Base-by-base conservation (phyloP, 2,888 invertebrate genomes). In the Eupsilia transversa region DNA sequence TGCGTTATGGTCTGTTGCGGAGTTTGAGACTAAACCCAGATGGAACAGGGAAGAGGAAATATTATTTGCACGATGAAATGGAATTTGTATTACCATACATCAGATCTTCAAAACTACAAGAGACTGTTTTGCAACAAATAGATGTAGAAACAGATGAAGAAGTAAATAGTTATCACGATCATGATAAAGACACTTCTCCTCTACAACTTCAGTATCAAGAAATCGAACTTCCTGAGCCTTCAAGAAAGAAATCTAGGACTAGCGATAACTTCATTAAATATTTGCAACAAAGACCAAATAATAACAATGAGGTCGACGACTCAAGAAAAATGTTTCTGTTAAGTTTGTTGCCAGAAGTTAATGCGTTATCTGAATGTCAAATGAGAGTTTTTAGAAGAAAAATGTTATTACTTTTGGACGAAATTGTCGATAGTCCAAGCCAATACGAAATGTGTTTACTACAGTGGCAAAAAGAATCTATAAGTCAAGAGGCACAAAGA, bases 51-150 rank as follows among this genome's bases (percentile, higher is more conserved):
- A 92, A 90, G 70, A 91, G 91, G 74, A 91, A 88, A 71, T 92
- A 92, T 80, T 92, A 92, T 78, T 84, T 92, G 67, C 90, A 91
- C 57, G 90, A 89, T 56, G 90, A 91, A 69, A 91, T 92, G 90
- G 90, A 90, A 77, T 92, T 92, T 74, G 85, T 92, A 30, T 72
- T 91, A 43, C 92, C 92, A 3, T 92, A 87, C 43, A 89, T 91
- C 49, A 91, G 90, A 78, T 65, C 84, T 14, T 72, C 82, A 27
- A 87, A 84, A 83, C 82, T 75, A 35, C 77, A 79, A n/a, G 79
- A 84, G 1, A 76, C 72, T 17, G 30, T 76, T 33, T 57, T 68
- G 3, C 77, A 79, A 56, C 79, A 83, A 38, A 65, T 82, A 63
- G 91, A 91, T 27, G 75, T 80, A 33, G 89, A 90, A 57, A 86